Conservation (phyloP, 2,113 vertebrate species). For the Myxocyprinus asiaticus region DNA sequence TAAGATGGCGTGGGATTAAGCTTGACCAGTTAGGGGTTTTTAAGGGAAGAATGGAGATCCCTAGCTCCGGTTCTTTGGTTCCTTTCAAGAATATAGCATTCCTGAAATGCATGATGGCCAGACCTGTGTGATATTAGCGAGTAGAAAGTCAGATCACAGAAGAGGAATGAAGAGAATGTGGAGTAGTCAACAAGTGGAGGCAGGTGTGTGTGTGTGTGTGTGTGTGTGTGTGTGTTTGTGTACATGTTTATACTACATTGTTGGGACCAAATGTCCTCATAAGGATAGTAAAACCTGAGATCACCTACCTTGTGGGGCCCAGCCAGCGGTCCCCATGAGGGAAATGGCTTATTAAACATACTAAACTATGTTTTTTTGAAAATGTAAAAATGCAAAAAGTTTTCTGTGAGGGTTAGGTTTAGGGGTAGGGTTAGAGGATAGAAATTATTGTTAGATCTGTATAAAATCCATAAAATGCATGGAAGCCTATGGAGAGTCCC, state of each 20-base stretch:
- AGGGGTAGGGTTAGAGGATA: too few relatives aligned
- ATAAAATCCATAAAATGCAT: too few relatives aligned
- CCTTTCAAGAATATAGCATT: conserved; percentile 27
- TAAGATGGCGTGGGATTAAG: conserved; percentile 50
- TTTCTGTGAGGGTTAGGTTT: too few relatives aligned
- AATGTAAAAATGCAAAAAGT: too few relatives aligned
- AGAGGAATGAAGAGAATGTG: conserved; percentile 38
- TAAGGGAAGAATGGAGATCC: background rate
- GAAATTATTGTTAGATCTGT: too few relatives aligned
- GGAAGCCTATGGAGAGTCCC: too few relatives aligned
- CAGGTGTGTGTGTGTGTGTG: conserved; percentile 53
- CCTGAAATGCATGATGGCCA: conserved; percentile 46
- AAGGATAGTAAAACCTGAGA: too few relatives aligned
- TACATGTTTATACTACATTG: background rate
- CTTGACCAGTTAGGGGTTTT: background rate
- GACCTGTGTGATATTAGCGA: conserved; percentile 48
- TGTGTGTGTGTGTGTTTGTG: background rate
- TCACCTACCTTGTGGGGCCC: too few relatives aligned
- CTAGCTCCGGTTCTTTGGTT: background rate
- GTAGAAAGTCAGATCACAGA: conserved; percentile 49
- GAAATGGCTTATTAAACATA: too few relatives aligned
- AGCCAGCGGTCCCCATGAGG: too few relatives aligned
- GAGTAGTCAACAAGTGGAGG: conserved; percentile 43
- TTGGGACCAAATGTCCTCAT: too few relatives aligned
- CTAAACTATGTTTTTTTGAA: too few relatives aligned